Evolutionary conservation across 1,140 invertebrate genomes (phyloP), one percentile per base, ranked within the genome.

Genomic region (Geopemphigus sp.): DNA sequence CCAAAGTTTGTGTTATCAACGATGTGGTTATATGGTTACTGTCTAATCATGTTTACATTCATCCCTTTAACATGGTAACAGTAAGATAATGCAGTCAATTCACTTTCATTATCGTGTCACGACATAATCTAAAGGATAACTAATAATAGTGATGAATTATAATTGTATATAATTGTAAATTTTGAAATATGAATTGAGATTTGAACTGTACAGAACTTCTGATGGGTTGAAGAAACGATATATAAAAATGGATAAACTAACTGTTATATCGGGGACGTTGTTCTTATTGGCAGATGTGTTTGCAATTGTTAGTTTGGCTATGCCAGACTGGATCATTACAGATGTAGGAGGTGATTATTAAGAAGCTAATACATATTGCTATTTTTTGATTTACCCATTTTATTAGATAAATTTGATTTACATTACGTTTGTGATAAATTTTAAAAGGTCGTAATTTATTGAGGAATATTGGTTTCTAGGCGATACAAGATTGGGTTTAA

Each of bases 281-380:
- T 98, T 98, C 86, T 89, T 96, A 85, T 91, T 94, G 47, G 95
- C 95, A 54, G 95, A 97, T 89, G 89, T 97, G 59, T 97, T 97
- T 89, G 95, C 95, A 29, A 93, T 97, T 81, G 90, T 95, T 0
- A 96, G 95, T 86, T 88, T 98, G 82, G 92, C 94, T 10, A 93
- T 97, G 90, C 95, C 96, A 56, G 94, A 97, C 86, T 98, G 96
- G 96, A 97, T 98, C 83, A 94, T 96, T 53, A 95, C 95, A 8
- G 94, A 96, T 86, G 93, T 96, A 83, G 95, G 95, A 86, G 93
- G 94, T 93, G 88, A 85, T 82, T 80, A 39, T 47, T 47, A 45
- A 59, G 6, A 57, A 24, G 0, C 24, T 29, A 63, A 5, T 54
- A 1, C 39, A 50, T 50, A 50, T 45, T 45, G 12, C 47, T 50